A percentile compares a stretch with the other conserved stretches of the same genome.
These are phyloP conservation scores for Conops quadrifasciatus DNA, from an alignment of 2,888 invertebrate genomes.

Conservation along the genomic window DNA sequence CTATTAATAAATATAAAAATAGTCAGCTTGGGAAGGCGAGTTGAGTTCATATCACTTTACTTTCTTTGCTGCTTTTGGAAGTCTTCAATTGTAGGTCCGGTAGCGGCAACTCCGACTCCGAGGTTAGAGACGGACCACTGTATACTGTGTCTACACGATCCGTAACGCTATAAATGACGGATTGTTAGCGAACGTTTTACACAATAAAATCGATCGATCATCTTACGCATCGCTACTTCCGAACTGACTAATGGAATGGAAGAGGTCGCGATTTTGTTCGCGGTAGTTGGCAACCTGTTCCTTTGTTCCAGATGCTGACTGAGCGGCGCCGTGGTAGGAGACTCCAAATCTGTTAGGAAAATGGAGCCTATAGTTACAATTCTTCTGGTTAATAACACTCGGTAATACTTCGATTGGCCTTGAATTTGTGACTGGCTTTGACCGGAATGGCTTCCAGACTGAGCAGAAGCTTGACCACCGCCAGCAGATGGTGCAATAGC, in stretches of 20 bases:
- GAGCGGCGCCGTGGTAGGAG: conserved; percentile 81
- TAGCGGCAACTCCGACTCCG: conserved; percentile 48
- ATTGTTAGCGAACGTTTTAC: neutral
- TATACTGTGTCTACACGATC: conserved; percentile 60
- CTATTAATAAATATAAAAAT: conserved; percentile 31
- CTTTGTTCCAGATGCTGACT: conserved; percentile 79
- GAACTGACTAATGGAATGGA: conserved; percentile 70
- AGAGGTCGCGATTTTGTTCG: conserved; percentile 75
- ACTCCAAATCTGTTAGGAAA: conserved; percentile 71
- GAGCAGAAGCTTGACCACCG: conserved; percentile 82
- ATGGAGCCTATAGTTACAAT: too few species aligned
- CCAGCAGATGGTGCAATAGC: conserved; percentile 70
- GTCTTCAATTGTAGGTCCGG: conserved; percentile 58
- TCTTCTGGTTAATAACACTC: neutral
- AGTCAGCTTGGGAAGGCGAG: neutral
- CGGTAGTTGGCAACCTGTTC: conserved; percentile 70
- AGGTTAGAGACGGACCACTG: conserved; percentile 52
- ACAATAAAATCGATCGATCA: conserved; percentile 7
- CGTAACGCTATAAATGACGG: conserved; percentile 53
- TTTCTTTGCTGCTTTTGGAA: conserved; percentile 56
- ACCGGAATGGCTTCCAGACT: conserved; percentile 77
- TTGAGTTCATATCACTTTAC: conserved; percentile 30
- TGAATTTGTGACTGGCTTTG: conserved; percentile 85
- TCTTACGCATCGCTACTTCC: conserved; percentile 59
- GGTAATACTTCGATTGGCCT: conserved; percentile 72